phyloP scores from a whole-genome alignment of 2,888 invertebrate genomes.

The Scaeva pyrastri region DNA sequence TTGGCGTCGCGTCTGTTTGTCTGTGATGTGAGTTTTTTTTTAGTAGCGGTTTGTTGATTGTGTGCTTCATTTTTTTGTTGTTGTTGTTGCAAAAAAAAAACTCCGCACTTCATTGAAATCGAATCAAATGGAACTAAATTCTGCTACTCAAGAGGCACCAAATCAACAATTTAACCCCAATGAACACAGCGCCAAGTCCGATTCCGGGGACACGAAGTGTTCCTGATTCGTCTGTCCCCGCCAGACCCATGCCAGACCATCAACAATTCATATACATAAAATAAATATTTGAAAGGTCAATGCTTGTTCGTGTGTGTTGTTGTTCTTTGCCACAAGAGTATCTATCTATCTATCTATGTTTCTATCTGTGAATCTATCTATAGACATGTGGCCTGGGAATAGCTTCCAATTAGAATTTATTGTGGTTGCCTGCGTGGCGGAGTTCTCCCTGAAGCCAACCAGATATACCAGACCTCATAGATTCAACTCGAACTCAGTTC shows the following conservation, averaged over 20 bases:
- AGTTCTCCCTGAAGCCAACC: constrained; percentile 34
- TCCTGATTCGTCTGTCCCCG: neutral
- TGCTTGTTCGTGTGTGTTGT: constrained; percentile 55
- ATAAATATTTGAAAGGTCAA: constrained; percentile 72
- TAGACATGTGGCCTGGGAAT: constrained; percentile 56
- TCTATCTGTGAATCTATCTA: no score
- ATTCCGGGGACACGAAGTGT: constrained; percentile 16
- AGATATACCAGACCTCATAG: neutral
- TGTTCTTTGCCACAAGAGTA: constrained; percentile 9
- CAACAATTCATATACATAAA: constrained; percentile 58
- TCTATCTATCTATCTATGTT: neutral
- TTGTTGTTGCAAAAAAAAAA: no score
- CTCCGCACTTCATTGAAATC: constrained; percentile 32
- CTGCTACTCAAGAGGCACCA: constrained; percentile 62
- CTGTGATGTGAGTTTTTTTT: constrained; percentile 14
- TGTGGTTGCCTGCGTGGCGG: constrained; percentile 51
- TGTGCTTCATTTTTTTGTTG: constrained; percentile 11
- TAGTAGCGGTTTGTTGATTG: neutral
- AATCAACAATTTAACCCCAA: constrained; percentile 74
- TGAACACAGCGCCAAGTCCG: constrained; percentile 43
- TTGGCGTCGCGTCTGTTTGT: constrained; percentile 3
- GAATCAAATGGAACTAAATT: constrained; percentile 53
- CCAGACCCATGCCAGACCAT: constrained; percentile 27
- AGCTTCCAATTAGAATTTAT: constrained; percentile 74
- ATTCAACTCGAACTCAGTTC: no score